A percentile compares a stretch with the other conserved stretches of the same genome.
Conservation (phyloP, 2,113 vertebrate species). For the Elephantulus edwardii region DNA sequence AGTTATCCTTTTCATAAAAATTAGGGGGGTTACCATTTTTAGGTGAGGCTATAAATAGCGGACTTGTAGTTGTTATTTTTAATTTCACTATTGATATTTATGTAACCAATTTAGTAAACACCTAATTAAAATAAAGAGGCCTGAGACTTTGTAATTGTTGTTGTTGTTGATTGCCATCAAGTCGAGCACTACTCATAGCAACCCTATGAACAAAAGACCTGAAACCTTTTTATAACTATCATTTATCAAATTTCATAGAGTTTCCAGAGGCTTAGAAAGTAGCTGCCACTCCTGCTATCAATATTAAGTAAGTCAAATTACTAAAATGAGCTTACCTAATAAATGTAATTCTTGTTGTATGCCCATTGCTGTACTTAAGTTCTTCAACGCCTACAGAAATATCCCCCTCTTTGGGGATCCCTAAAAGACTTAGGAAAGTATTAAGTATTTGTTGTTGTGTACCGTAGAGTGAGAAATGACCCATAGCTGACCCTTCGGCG, state of each 20-base stretch:
- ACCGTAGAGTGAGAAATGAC: too few relatives aligned
- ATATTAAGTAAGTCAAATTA: slow-evolving; percentile 42
- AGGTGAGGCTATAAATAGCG: neutral
- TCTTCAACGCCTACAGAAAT: neutral
- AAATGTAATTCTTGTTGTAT: neutral
- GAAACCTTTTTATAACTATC: slow-evolving; percentile 10
- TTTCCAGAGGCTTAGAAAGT: too few relatives aligned
- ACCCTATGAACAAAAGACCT: too few relatives aligned
- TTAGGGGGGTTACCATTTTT: slow-evolving; percentile 23
- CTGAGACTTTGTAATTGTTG: too few relatives aligned
- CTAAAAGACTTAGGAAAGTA: neutral
- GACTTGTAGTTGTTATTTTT: neutral
- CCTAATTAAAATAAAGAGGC: slow-evolving; percentile 49
- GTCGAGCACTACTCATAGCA: too few relatives aligned
- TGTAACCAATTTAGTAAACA: neutral
- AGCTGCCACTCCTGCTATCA: too few relatives aligned
- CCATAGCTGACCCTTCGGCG: neutral
- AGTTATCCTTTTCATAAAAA: slow-evolving; percentile 6
- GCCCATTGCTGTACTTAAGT: slow-evolving; percentile 36
- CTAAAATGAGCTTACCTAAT: slow-evolving; percentile 27
- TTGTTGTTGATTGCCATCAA: too few relatives aligned
- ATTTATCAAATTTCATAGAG: too few relatives aligned
- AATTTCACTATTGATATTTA: slow-evolving; percentile 15
- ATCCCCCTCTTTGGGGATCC: neutral
- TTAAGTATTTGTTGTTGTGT: neutral